Evolutionary conservation across 2,113 vertebrate genomes (phyloP).

Genomic region (Osmerus eperlanus): DNA sequence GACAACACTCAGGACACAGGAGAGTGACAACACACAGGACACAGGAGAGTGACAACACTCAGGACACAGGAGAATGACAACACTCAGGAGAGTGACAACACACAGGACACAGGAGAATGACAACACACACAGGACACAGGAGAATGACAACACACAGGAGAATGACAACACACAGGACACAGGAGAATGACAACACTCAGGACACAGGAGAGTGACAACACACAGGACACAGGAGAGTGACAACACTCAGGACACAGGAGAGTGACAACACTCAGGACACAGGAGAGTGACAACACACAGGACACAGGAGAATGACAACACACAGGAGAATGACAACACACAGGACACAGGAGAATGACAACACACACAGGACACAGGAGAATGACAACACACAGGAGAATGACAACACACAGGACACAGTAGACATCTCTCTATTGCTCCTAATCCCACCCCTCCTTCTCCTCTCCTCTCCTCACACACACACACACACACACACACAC

Average conservation of each 20-base stretch:
- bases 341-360: too few relatives aligned
- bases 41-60: too few relatives aligned
- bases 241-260: neutral
- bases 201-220: too few relatives aligned
- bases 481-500: slow-evolving; percentile 14
- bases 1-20: neutral
- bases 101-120: too few relatives aligned
- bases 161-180: too few relatives aligned
- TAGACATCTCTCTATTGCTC: neutral
- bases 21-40: neutral
- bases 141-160: neutral
- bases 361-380: too few relatives aligned
- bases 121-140: too few relatives aligned
- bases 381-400: neutral
- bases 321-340: too few relatives aligned
- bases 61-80: neutral
- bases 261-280: too few relatives aligned
- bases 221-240: neutral
- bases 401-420: neutral
- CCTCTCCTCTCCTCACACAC: neutral
- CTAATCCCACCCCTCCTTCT: neutral
- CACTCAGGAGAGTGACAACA: neutral
- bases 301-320: neutral
- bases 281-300: neutral
- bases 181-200: too few relatives aligned